These are phyloP conservation scores for Tachina grossa DNA, from an alignment of 2,888 invertebrate species.

Conservation along the genomic window DNA sequence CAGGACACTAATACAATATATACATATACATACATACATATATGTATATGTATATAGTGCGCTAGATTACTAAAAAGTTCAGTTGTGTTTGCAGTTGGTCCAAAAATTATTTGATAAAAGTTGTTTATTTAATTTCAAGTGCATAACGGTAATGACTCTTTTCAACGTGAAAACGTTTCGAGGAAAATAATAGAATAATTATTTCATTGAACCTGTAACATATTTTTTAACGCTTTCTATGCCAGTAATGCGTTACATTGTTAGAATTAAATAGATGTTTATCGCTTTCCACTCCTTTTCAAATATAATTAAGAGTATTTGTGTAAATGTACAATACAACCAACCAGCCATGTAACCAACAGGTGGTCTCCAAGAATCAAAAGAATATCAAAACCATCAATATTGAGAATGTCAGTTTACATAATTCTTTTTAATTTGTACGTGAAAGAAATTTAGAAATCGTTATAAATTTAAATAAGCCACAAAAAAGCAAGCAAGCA, in stretches of 20 bases:
- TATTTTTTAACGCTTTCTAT: background rate
- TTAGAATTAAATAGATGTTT: conserved; percentile 16
- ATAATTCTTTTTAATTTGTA: conserved; percentile 36
- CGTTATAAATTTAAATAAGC: conserved; percentile 32
- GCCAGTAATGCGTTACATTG: conserved; percentile 10
- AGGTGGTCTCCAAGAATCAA: conserved; percentile 53
- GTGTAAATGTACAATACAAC: background rate
- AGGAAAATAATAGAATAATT: background rate
- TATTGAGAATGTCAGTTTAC: conserved; percentile 55
- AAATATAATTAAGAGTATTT: conserved; percentile 24
- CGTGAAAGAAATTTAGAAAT: conserved; percentile 34
- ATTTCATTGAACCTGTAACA: background rate
- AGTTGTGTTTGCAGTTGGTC: conserved; percentile 6
- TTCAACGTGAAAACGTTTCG: background rate
- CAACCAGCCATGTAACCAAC: conserved; percentile 17
- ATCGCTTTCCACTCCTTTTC: conserved; percentile 49
- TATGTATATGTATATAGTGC: background rate
- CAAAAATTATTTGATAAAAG: background rate
- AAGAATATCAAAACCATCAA: conserved; percentile 37
- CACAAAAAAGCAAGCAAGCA: background rate
- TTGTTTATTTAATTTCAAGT: conserved; percentile 26
- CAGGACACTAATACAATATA: no score
- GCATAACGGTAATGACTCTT: conserved; percentile 24
- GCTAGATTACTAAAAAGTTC: no score
- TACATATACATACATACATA: background rate